Base-by-base conservation (phyloP, 2,888 invertebrate species). In the Minunthozetes semirufus region DNA sequence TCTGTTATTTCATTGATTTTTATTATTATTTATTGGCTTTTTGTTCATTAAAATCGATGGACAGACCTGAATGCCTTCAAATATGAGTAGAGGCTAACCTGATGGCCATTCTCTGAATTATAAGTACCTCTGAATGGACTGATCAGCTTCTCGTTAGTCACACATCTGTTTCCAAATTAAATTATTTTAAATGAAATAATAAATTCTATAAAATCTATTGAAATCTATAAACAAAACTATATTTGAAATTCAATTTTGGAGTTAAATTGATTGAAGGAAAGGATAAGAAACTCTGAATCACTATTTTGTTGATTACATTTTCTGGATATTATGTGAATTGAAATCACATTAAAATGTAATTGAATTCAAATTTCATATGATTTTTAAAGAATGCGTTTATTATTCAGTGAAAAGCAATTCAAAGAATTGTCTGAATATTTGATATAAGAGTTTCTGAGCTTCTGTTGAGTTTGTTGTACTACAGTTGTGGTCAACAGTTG, bases 21-120 rank as follows among this genome's bases (percentile, higher is more conserved):
- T 27, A 33, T 61, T 33, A 29, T 4, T 1, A 29, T 17, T n/a
- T 33, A 61, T 61, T 17, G 13, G 59, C 1, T 8, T 19, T n/a
- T 8, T 8, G 8, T 33, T 33, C 33, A 33, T 33, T 33, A 3
- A 33, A 33, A 42, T 42, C 1, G 13, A 42, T 25, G 56, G 25
- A 56, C 56, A 56, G 56, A 94, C 76, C 94, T 86, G 84, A 92
- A 92, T 1, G 94, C 94, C 84, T 94, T 94, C 91, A 94, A 92
- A 81, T 94, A 94, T 11, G 94, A 94, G 83, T 90, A 94, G 66
- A 94, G 92, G 83, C 94, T 94, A 0, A 94, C 94, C 85, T 94
- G 94, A 82, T 90, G 94, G 33, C 93, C 93, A 13, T 90, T 88
- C 81, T 93, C 92, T 29, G 77, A 72, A 0, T 92, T 91, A 92